Evolutionary conservation across 2,888 invertebrate genomes (phyloP).

Genomic region (Melinaea marsaeus): DNA sequence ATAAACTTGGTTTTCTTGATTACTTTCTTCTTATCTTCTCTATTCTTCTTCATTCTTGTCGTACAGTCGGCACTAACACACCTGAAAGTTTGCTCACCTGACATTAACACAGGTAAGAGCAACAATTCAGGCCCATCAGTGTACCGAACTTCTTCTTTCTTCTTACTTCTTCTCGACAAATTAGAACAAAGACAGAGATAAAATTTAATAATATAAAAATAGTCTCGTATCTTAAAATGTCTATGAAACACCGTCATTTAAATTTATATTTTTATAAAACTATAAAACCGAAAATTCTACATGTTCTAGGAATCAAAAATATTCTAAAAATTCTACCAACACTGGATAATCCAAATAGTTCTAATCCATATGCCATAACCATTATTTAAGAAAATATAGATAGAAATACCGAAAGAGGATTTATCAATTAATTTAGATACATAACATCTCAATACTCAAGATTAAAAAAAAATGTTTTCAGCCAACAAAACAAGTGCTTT

Average conservation of each 20-base stretch:
- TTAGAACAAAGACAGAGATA: neutral
- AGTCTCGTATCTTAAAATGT: no score
- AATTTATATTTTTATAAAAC: no score
- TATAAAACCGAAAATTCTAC: no score
- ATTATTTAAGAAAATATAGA: neutral
- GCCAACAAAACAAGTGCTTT: neutral
- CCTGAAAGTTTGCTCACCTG: conserved; percentile 94
- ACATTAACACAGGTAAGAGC: conserved; percentile 84
- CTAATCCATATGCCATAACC: no score
- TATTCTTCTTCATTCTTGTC: conserved; percentile 30
- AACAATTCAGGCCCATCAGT: conserved; percentile 89
- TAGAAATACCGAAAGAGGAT: neutral
- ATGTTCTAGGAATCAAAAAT: no score
- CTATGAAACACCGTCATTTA: no score
- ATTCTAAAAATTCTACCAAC: no score
- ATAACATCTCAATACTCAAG: no score
- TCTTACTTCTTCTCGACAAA: conserved; percentile 23
- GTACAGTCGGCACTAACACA: conserved; percentile 82
- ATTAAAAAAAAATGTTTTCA: no score
- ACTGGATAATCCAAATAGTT: no score
- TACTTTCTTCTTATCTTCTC: conserved; percentile 1
- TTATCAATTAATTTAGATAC: no score
- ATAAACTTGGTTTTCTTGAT: neutral
- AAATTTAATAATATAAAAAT: no score
- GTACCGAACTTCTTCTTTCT: conserved; percentile 63